Percentiles rank a stretch among this genome's conserved stretches.
Evolutionary conservation across 2,888 invertebrate genomes (phyloP).

Genomic region (Theretra japonica): DNA sequence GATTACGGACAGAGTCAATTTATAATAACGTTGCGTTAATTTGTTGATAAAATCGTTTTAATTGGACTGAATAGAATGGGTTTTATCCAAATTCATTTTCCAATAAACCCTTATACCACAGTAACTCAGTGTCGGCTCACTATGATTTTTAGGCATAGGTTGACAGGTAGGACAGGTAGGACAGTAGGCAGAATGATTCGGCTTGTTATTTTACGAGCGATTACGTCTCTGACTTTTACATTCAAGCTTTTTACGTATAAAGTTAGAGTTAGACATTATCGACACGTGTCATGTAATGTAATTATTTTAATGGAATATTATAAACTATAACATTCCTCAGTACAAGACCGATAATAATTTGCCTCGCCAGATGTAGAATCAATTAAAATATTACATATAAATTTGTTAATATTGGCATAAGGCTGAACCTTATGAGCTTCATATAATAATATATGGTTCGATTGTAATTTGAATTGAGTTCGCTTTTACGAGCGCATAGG

Average conservation of each 20-base stretch:
- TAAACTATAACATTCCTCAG: not conserved
- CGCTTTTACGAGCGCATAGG: conserved; percentile 59
- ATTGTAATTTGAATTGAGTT: conserved; percentile 62
- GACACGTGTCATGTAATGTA: no score
- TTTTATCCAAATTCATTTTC: no score
- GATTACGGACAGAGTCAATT: conserved; percentile 44
- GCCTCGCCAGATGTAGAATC: not conserved
- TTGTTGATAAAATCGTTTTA: conserved; percentile 34
- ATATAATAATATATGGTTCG: conserved; percentile 58
- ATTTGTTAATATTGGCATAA: conserved; percentile 44
- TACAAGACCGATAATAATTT: not conserved
- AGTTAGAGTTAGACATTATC: no score
- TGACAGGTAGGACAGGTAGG: no score
- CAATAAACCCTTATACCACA: not conserved
- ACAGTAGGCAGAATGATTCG: no score
- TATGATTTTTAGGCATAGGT: no score
- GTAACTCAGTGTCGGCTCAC: not conserved
- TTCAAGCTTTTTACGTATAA: no score
- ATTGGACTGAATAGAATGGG: not conserved
- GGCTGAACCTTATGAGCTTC: conserved; percentile 43
- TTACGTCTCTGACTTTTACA: no score
- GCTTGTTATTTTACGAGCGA: no score
- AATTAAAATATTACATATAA: conserved; percentile 4
- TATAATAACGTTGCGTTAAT: conserved; percentile 42
- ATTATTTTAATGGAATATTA: no score